Evolutionary conservation across 2,888 invertebrate species (phyloP).

Genomic region (Aproaerema taeniolella): DNA sequence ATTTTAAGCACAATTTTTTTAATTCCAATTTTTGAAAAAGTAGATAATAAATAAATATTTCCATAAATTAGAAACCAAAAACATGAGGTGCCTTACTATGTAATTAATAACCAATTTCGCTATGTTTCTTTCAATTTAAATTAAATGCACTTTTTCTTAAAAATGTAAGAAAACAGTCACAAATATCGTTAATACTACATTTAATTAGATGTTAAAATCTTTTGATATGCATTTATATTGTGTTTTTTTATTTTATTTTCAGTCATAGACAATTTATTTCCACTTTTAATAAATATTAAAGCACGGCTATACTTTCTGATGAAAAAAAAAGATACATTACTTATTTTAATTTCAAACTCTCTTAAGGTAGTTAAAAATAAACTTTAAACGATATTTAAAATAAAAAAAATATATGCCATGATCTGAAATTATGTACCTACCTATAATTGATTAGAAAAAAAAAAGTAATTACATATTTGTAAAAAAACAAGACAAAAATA

Average conservation of each 20-base stretch:
- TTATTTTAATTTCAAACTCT: no score
- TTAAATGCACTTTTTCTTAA: neutral
- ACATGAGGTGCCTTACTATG: conserved; percentile 62
- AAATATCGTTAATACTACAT: conserved; percentile 32
- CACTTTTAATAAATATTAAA: conserved; percentile 5
- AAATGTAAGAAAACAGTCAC: conserved; percentile 58
- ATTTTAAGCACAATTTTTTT: no score
- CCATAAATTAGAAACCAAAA: conserved; percentile 51
- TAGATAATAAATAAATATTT: no score
- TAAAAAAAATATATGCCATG: no score
- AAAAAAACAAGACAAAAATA: no score
- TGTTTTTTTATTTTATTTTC: conserved; percentile 24
- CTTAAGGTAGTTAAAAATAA: no score
- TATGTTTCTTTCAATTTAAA: conserved; percentile 2
- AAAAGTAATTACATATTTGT: no score
- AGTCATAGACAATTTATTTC: conserved; percentile 19
- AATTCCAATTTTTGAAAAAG: no score
- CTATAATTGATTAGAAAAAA: no score
- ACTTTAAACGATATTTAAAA: no score
- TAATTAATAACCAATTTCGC: conserved; percentile 21
- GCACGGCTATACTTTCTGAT: neutral
- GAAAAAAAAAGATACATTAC: neutral
- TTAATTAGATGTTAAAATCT: conserved; percentile 23
- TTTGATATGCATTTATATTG: conserved; percentile 20
- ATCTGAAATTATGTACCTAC: no score